A percentile compares a stretch with the other conserved stretches of the same genome.
phyloP scores from a whole-genome alignment of 2,797 vertebrate genomes.

The Podargus strigoides region DNA sequence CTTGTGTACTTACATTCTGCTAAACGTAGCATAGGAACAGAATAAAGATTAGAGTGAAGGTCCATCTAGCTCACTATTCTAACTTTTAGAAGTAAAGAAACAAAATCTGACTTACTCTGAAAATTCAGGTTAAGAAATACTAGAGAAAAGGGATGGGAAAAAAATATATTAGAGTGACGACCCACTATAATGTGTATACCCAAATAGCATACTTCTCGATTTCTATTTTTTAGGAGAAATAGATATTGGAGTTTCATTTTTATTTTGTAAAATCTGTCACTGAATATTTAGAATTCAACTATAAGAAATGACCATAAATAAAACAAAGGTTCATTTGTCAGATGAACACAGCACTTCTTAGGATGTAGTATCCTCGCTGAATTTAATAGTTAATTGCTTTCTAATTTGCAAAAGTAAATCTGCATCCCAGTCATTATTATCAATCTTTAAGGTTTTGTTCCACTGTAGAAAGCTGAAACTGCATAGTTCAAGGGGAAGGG shows the following conservation, averaged over 20 bases:
- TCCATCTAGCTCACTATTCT: not conserved
- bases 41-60: not conserved
- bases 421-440: not conserved
- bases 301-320: not conserved
- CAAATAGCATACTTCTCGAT: not conserved
- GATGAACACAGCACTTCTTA: not conserved
- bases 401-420: slow-evolving; percentile 14
- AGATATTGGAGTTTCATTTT: not conserved
- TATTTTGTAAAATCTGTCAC: not conserved
- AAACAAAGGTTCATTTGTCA: not conserved
- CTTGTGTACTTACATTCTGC: not conserved
- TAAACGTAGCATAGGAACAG: not conserved
- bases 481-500: not conserved
- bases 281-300: not conserved
- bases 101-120: not conserved
- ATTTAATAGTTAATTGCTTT: slow-evolving; percentile 38
- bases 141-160: not conserved
- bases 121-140: not conserved
- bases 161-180: not conserved
- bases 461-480: not conserved
- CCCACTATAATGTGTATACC: not conserved
- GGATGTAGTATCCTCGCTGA: not conserved
- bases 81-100: not conserved
- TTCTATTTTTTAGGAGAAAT: not conserved
- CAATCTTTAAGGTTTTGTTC: not conserved